These are phyloP conservation scores for Diabrotica balteata DNA, from an alignment of 2,888 invertebrate species.

Conservation along the genomic window DNA sequence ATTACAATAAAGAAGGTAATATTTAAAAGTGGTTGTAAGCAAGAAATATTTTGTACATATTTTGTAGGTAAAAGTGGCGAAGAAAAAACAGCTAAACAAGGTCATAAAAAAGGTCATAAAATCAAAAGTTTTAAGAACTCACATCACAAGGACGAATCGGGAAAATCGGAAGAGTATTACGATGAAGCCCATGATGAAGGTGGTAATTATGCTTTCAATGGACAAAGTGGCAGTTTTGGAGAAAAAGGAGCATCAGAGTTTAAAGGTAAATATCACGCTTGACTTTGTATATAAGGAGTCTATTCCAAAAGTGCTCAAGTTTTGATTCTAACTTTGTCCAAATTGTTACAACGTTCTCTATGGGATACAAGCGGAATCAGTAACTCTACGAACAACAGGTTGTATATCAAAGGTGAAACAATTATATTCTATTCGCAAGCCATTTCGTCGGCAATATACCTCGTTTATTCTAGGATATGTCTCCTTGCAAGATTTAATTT, in stretches of 20 bases:
- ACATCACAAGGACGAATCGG: constrained; percentile 71
- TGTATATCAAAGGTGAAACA: no score
- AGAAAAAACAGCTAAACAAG: constrained; percentile 65
- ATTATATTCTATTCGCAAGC: no score
- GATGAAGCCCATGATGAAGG: constrained; percentile 71
- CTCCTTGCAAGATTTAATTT: no score
- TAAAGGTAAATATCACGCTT: constrained; percentile 51
- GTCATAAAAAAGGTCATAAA: constrained; percentile 70
- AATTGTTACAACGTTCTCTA: no score
- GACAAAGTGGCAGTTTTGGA: constrained; percentile 66
- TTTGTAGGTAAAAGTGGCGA: constrained; percentile 63
- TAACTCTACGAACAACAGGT: no score
- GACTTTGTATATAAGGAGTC: no score
- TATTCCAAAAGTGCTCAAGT: no score
- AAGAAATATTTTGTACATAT: not conserved
- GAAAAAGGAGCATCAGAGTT: constrained; percentile 66
- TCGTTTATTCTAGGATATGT: no score
- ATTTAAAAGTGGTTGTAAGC: no score
- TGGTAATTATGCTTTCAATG: constrained; percentile 65
- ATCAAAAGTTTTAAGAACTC: constrained; percentile 71
- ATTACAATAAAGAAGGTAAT: constrained; percentile 65
- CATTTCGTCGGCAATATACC: no score
- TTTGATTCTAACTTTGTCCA: no score
- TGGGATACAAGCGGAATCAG: no score
- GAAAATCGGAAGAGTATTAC: constrained; percentile 70